phyloP scores from a whole-genome alignment of 2,113 vertebrate genomes.

The Ivindomyrus marchei region DNA sequence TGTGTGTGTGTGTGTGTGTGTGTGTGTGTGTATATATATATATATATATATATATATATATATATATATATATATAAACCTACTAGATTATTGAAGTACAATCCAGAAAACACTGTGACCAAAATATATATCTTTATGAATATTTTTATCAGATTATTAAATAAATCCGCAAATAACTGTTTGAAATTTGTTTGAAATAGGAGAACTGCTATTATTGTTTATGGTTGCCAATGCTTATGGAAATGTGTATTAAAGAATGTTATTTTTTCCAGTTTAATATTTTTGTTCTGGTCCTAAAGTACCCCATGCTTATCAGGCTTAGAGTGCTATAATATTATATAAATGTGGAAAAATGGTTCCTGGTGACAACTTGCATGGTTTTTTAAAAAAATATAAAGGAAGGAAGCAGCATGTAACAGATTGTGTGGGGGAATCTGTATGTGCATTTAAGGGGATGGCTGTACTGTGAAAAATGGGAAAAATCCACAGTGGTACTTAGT shows the following conservation, averaged over 20 bases:
- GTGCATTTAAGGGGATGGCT: constrained; percentile 4
- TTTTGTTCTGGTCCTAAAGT: background rate
- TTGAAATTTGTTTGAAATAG: background rate
- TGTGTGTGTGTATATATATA: too few relatives aligned
- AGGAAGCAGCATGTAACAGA: background rate
- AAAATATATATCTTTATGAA: background rate
- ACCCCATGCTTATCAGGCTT: background rate
- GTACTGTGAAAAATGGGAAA: constrained; percentile 27
- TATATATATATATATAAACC: too few relatives aligned
- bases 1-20: background rate
- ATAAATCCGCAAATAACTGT: background rate
- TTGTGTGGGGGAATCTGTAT: constrained; percentile 33
- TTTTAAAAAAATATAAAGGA: background rate
- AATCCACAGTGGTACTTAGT: constrained; percentile 51
- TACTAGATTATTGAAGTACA: background rate
- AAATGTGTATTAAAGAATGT: background rate
- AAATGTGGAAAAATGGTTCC: background rate
- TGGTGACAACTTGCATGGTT: background rate
- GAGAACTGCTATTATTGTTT: background rate
- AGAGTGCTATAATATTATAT: background rate
- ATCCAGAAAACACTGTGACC: background rate
- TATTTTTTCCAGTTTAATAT: background rate
- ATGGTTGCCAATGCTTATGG: background rate
- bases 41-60: too few relatives aligned
- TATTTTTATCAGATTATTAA: background rate